These are phyloP conservation scores for Misgurnus mizolepis DNA, from an alignment of 2,113 vertebrate genomes.

Conservation along the genomic window DNA sequence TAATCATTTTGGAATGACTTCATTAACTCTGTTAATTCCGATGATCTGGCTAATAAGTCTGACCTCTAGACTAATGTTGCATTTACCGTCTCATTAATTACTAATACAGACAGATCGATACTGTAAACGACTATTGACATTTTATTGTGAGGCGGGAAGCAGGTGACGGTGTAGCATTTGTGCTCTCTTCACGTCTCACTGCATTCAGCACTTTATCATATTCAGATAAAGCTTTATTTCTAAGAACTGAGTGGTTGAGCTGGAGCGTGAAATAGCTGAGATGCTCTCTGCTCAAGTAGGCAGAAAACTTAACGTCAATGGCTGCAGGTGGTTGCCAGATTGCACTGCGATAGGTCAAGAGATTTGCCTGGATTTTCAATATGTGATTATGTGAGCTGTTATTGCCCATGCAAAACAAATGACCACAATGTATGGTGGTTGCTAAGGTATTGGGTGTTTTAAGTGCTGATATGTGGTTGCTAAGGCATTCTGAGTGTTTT, in stretches of 20 bases:
- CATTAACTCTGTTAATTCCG: conserved; percentile 25
- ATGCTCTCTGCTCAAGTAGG: conserved; percentile 28
- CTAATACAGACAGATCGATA: conserved; percentile 45
- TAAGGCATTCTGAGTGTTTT: neutral
- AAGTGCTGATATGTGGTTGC: too few species aligned
- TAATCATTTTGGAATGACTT: conserved; percentile 17
- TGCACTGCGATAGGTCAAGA: neutral
- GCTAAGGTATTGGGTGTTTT: too few species aligned
- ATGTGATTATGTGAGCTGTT: neutral
- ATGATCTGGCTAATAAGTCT: conserved; percentile 41
- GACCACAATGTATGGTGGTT: too few species aligned
- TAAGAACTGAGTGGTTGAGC: conserved; percentile 21
- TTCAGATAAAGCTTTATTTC: conserved; percentile 30
- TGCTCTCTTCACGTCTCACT: neutral
- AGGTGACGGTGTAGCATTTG: neutral
- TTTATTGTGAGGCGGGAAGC: conserved; percentile 6
- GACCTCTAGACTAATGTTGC: conserved; percentile 34
- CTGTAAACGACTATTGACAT: conserved; percentile 29
- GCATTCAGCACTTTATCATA: conserved; percentile 6
- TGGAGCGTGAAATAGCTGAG: conserved; percentile 37
- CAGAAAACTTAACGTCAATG: neutral
- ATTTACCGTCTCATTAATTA: conserved; percentile 44
- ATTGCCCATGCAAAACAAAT: neutral
- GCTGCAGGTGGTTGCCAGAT: conserved; percentile 15
- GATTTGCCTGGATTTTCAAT: neutral